A percentile compares a stretch with the other conserved stretches of the same genome.
Conservation (phyloP, 2,888 invertebrate genomes). For the Stenoptilia bipunctidactyla region DNA sequence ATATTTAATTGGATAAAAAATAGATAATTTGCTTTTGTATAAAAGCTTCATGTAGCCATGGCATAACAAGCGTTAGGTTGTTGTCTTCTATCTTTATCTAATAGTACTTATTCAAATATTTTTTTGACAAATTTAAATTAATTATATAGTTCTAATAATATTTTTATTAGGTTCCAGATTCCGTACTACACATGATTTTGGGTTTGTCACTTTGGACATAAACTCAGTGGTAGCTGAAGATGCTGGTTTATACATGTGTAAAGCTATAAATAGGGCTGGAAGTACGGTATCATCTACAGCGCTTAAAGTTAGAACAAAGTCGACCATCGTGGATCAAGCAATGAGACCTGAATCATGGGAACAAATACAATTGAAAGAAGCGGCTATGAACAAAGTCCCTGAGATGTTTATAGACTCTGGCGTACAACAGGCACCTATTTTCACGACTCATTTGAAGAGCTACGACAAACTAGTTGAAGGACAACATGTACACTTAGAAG, state of each 20-base stretch:
- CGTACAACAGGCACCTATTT: slow-evolving; percentile 94
- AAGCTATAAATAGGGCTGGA: slow-evolving; percentile 93
- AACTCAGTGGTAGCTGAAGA: slow-evolving; percentile 89
- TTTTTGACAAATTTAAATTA: no score
- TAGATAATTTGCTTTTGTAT: no score
- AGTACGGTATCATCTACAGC: slow-evolving; percentile 94
- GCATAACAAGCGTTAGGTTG: no score
- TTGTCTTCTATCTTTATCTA: no score
- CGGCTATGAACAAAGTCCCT: slow-evolving; percentile 90
- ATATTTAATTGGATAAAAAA: no score
- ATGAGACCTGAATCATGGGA: slow-evolving; percentile 93
- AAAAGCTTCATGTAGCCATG: no score
- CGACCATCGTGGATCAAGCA: slow-evolving; percentile 85
- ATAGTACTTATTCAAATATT: no score
- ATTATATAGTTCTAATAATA: slow-evolving; percentile 1
- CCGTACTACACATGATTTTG: slow-evolving; percentile 93
- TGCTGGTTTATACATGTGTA: slow-evolving; percentile 93
- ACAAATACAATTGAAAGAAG: slow-evolving; percentile 91
- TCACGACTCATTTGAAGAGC: slow-evolving; percentile 91
- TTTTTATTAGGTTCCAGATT: slow-evolving; percentile 79
- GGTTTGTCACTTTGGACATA: slow-evolving; percentile 93
- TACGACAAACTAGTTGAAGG: slow-evolving; percentile 88
- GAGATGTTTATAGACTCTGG: slow-evolving; percentile 89
- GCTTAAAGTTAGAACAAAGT: slow-evolving; percentile 87
- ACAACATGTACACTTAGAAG: slow-evolving; percentile 88